Percentiles rank a stretch among this genome's conserved stretches.
Conservation (phyloP, 2,797 vertebrate genomes). For the Typhlichthys eigenmanni region DNA sequence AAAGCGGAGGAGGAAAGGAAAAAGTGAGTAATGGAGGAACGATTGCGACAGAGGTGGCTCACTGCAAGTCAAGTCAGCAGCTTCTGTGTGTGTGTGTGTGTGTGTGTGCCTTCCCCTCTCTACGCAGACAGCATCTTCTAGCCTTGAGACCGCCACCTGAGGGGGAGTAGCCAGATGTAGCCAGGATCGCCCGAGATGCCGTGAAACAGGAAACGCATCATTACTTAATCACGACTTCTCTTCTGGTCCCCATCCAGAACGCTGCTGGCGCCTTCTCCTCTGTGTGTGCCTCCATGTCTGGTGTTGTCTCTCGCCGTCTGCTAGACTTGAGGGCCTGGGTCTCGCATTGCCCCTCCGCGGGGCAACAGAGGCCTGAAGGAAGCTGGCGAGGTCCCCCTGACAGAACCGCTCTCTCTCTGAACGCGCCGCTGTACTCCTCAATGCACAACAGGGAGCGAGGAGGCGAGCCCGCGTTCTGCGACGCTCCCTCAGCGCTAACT, state of each 20-base stretch:
- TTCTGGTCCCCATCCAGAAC: constrained; percentile 31
- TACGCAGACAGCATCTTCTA: constrained; percentile 3
- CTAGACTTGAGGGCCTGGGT: constrained; percentile 9
- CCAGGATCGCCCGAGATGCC: constrained; percentile 19
- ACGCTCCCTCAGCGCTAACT: no score
- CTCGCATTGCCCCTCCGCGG: neutral
- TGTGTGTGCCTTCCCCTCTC: neutral
- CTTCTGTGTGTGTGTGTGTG: neutral
- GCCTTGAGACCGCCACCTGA: constrained; percentile 30
- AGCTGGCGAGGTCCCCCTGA: no score
- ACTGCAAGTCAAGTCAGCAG: neutral
- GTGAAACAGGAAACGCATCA: constrained; percentile 34
- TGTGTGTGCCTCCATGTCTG: neutral
- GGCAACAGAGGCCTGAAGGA: no score
- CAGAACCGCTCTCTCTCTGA: no score
- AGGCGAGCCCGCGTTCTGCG: no score
- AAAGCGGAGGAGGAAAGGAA: constrained; percentile 10
- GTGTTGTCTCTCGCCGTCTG: constrained; percentile 14
- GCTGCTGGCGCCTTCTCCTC: constrained; percentile 27
- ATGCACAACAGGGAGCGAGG: no score
- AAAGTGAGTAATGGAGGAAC: constrained; percentile 30
- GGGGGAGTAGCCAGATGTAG: constrained; percentile 49
- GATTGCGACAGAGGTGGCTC: neutral
- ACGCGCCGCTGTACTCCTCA: no score
- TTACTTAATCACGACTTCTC: constrained; percentile 52